Evolutionary conservation across 2,888 invertebrate genomes (phyloP), one percentile per base, ranked within the genome.

Genomic region (Prenolepis imparis): DNA sequence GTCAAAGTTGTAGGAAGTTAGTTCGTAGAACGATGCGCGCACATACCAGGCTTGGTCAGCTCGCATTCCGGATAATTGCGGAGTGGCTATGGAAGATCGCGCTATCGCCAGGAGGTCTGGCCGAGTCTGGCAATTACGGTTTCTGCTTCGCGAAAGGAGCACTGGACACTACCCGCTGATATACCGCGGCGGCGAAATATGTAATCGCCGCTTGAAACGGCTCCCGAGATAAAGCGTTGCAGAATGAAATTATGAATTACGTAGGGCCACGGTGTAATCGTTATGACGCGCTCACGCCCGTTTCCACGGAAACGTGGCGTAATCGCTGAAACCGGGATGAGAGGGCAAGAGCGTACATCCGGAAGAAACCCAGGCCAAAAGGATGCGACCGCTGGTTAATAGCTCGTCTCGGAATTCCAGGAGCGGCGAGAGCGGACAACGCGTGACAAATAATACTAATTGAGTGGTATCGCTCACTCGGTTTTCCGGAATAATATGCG

Each of bases 401-500:
- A 52, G 52, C n/a, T 52, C 8, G 52, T 52, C 21, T 21, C 36
- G 21, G 18, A 21, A 67, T 39, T 77, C 18, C 44, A 63, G 21
- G 6, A 63, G 15, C 44, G 41, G n/a, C 55, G 39, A n/a, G 12
- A 39, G 18, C 32, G 78, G 41, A 55, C 72, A 28, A 41, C 73
- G 83, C 39, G 75, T 77, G 78, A 68, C 77, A 82, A 73, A 83
- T 74, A 87, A 85, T 88, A 28, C 28, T 28, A 87, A 85, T 87
- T 78, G 70, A 64, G 44, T 77, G 68, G 77, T 77, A 63, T 83
- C 70, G 39, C 63, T 39, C 63, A 39, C 74, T 6, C 52, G 8
- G 48, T 78, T 63, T 85, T 85, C 39, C 63, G 64, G 63, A 73
- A 85, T 85, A 85, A 87, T 89, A 83, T 64, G 68, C 55, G 63